Percentiles rank a stretch among this genome's conserved stretches.
These are phyloP conservation scores for Ahaetulla prasina DNA, from an alignment of 2,113 vertebrate genomes.

Conservation along the genomic window DNA sequence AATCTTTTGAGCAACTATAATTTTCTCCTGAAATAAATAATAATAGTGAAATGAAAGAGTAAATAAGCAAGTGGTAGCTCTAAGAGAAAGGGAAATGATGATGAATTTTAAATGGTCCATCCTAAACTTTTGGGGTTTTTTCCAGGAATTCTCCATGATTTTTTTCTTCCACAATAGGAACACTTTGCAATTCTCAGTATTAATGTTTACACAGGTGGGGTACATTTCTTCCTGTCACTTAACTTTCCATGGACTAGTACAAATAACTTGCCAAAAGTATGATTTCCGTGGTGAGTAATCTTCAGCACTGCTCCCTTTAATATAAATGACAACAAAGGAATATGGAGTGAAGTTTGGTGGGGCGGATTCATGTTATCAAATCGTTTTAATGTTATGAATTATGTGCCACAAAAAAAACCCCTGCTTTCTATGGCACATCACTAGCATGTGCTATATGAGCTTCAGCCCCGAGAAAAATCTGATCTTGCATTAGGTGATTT, in stretches of 20 bases:
- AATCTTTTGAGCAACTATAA: not conserved
- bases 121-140: not conserved
- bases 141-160: not conserved
- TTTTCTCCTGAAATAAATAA: conserved; percentile 28
- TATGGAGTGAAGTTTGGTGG: not conserved
- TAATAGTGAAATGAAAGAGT: conserved; percentile 25
- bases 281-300: not conserved
- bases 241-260: not conserved
- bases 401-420: not conserved
- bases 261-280: not conserved
- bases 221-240: not conserved
- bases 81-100: not conserved
- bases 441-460: not conserved
- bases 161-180: conserved; percentile 23
- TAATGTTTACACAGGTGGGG: conserved; percentile 41
- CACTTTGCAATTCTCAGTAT: conserved; percentile 29
- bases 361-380: not conserved
- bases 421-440: not conserved
- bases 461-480: not conserved
- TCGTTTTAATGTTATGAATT: not conserved
- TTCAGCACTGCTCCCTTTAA: not conserved
- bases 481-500: not conserved
- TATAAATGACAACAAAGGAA: not conserved
- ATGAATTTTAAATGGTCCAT: not conserved
- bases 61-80: not conserved